Conservation (phyloP, 1,140 invertebrate genomes). For the Cyclargus thomasi region DNA sequence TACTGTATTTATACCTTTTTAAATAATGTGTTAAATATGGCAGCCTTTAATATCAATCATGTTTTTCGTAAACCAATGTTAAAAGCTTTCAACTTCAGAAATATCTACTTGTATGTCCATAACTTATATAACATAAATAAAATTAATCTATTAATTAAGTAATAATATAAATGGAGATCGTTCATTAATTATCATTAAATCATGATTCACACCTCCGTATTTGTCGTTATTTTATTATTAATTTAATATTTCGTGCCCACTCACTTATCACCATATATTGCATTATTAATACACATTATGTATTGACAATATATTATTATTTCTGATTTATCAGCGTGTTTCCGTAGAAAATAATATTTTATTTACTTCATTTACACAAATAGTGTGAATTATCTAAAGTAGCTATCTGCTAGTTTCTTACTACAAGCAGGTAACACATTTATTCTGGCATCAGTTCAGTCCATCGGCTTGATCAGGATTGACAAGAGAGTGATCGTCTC, state of each 20-base stretch:
- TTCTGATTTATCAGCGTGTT: neutral
- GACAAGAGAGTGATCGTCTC: too few species aligned
- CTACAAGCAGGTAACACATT: too few species aligned
- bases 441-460: too few species aligned
- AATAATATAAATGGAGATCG: conserved; percentile 3
- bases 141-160: neutral
- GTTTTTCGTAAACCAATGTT: too few species aligned
- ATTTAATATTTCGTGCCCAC: neutral
- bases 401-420: too few species aligned
- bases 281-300: conserved; percentile 1
- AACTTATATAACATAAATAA: neutral
- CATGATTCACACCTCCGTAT: conserved; percentile 4
- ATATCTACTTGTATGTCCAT: neutral
- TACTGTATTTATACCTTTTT: too few species aligned
- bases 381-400: too few species aligned
- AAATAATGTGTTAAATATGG: too few species aligned
- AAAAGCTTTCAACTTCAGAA: too few species aligned
- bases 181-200: conserved; percentile 13
- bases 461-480: too few species aligned
- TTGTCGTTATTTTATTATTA: conserved; percentile 1
- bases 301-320: neutral
- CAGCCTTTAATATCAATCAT: too few species aligned
- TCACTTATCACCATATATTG: neutral
- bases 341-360: neutral
- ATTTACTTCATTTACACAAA: neutral